phyloP scores from a whole-genome alignment of 2,113 vertebrate species.

The Hypomesus transpacificus region DNA sequence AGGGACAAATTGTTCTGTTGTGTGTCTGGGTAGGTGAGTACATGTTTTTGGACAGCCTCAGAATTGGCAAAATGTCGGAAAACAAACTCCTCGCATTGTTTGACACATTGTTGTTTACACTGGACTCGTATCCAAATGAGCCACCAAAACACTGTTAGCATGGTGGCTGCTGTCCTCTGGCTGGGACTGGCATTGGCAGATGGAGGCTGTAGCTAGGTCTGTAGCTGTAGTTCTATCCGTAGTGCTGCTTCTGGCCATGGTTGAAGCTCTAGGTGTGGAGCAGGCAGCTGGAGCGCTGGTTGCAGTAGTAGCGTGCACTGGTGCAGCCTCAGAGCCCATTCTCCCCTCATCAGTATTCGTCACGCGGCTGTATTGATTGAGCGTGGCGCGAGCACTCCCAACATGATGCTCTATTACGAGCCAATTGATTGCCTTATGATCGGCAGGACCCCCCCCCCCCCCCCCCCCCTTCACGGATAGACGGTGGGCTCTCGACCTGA shows the following conservation, averaged over 20 bases:
- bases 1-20: constrained; percentile 17
- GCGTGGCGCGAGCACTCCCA: constrained; percentile 39
- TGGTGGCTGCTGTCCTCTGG: too few species aligned
- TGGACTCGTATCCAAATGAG: too few species aligned
- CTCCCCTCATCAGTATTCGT: constrained; percentile 49
- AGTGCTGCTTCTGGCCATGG: too few species aligned
- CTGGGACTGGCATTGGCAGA: too few species aligned
- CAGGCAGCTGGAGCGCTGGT: not conserved
- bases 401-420: constrained; percentile 69
- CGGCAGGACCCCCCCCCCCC: constrained; percentile 21
- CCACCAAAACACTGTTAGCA: too few species aligned
- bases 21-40: constrained; percentile 6
- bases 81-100: too few species aligned
- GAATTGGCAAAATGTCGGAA: too few species aligned
- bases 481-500: not conserved
- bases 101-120: too few species aligned
- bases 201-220: too few species aligned
- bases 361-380: constrained; percentile 60
- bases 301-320: not conserved
- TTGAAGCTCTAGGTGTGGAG: not conserved
- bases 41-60: too few species aligned
- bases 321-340: not conserved
- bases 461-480: constrained; percentile 6
- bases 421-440: constrained; percentile 68
- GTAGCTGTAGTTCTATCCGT: too few species aligned